phyloP scores from a whole-genome alignment of 2,888 invertebrate species.

The Phasia obesa region DNA sequence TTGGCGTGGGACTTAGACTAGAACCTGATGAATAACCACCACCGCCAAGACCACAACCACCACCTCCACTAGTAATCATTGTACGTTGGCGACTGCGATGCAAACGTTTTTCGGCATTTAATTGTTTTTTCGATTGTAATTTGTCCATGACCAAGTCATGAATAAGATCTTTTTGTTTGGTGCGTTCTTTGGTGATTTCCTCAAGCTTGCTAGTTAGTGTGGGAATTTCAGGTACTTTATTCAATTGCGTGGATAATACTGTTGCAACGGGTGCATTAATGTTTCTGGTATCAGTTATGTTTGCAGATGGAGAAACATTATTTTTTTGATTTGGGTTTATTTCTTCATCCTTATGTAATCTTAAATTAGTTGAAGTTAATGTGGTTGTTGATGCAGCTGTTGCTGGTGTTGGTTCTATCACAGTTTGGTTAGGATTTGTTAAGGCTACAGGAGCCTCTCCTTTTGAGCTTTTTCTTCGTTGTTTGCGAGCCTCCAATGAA shows the following conservation, averaged over 20 bases:
- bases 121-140: conserved; percentile 87
- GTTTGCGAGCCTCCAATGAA: conserved; percentile 86
- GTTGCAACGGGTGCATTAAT: conserved; percentile 30
- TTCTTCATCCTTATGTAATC: conserved; percentile 41
- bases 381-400: conserved; percentile 45
- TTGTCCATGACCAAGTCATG: conserved; percentile 92
- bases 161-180: conserved; percentile 92
- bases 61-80: conserved; percentile 77
- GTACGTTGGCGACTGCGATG: conserved; percentile 85
- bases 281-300: conserved; percentile 42
- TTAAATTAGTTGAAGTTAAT: conserved; percentile 63
- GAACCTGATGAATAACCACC: conserved; percentile 78
- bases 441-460: conserved; percentile 78
- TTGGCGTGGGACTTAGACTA: conserved; percentile 80
- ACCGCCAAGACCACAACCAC: conserved; percentile 63
- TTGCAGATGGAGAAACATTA: not conserved
- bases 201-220: conserved; percentile 87
- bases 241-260: conserved; percentile 72
- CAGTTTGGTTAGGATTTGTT: conserved; percentile 74
- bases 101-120: conserved; percentile 85
- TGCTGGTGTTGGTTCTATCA: conserved; percentile 78
- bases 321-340: conserved; percentile 9
- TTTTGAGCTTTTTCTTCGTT: conserved; percentile 84
- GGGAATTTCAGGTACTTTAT: conserved; percentile 82
- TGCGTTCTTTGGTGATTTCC: conserved; percentile 90